Conservation (phyloP, 2,888 invertebrate genomes). For the Sarcophaga variegata region DNA sequence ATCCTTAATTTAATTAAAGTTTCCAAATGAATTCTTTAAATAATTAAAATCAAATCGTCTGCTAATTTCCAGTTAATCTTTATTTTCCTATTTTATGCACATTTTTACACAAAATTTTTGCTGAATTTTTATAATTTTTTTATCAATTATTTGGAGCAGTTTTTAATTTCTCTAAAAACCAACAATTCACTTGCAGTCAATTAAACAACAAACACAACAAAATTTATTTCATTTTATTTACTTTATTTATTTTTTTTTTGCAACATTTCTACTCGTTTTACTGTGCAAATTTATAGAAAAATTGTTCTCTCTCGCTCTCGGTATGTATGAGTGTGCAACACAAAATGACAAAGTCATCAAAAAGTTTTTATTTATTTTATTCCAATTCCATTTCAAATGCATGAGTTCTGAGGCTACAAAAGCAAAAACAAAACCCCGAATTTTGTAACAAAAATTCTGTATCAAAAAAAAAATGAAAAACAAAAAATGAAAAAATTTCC, state of each 20-base stretch:
- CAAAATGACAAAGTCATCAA: constrained; percentile 65
- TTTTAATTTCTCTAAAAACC: constrained; percentile 10
- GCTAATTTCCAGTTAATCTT: neutral
- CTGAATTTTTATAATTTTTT: neutral
- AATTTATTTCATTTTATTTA: neutral
- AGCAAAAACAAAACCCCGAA: neutral
- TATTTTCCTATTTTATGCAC: neutral
- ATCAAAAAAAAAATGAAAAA: neutral
- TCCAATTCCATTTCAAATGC: constrained; percentile 53
- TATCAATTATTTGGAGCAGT: neutral
- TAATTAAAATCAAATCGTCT: too few relatives aligned
- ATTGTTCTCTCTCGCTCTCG: neutral
- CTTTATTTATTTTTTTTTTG: constrained; percentile 1
- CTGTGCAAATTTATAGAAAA: constrained; percentile 14
- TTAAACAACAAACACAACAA: constrained; percentile 61
- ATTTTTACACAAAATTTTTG: neutral
- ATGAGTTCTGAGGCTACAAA: constrained; percentile 24
- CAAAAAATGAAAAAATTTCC: neutral
- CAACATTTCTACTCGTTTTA: constrained; percentile 50
- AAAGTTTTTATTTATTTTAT: constrained; percentile 61
- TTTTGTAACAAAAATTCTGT: neutral
- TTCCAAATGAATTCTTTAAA: too few relatives aligned
- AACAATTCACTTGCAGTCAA: constrained; percentile 65
- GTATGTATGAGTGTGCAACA: neutral
- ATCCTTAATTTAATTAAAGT: too few relatives aligned